phyloP scores from a whole-genome alignment of 2,888 invertebrate species.

The Nomada lathburiana region DNA sequence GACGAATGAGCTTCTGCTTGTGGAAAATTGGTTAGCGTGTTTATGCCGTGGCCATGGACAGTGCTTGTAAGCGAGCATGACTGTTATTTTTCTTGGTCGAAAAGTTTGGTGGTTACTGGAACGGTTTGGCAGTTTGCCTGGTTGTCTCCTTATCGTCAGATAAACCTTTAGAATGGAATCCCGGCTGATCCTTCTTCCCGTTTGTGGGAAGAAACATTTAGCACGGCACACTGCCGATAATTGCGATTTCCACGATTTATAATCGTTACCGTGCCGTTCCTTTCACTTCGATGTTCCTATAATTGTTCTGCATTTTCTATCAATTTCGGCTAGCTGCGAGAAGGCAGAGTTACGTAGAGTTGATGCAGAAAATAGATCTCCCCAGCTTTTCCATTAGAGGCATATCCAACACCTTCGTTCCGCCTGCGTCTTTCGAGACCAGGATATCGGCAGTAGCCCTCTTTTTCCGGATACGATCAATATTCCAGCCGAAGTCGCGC shows the following conservation, averaged over 20 bases:
- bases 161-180: constrained; percentile 32
- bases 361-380: neutral
- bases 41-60: constrained; percentile 65
- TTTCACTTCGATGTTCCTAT: neutral
- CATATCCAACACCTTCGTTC: neutral
- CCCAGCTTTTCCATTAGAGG: neutral
- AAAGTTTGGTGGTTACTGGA: constrained; percentile 41
- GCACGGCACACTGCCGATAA: constrained; percentile 15
- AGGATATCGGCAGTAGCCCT: constrained; percentile 27
- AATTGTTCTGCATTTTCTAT: constrained; percentile 6
- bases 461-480: constrained; percentile 6
- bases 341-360: too few species aligned
- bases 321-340: neutral
- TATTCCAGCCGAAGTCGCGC: constrained; percentile 11
- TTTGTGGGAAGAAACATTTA: constrained; percentile 11
- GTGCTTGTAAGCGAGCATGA: constrained; percentile 76
- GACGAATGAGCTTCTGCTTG: constrained; percentile 69
- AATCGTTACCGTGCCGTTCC: neutral
- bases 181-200: constrained; percentile 20
- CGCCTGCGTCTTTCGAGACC: neutral
- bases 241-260: constrained; percentile 6
- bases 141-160: constrained; percentile 47
- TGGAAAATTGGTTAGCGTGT: constrained; percentile 76
- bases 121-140: constrained; percentile 53
- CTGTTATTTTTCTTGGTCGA: constrained; percentile 64